Conservation (phyloP, 2,113 vertebrate species). For the Myrmophylax atrothorax region DNA sequence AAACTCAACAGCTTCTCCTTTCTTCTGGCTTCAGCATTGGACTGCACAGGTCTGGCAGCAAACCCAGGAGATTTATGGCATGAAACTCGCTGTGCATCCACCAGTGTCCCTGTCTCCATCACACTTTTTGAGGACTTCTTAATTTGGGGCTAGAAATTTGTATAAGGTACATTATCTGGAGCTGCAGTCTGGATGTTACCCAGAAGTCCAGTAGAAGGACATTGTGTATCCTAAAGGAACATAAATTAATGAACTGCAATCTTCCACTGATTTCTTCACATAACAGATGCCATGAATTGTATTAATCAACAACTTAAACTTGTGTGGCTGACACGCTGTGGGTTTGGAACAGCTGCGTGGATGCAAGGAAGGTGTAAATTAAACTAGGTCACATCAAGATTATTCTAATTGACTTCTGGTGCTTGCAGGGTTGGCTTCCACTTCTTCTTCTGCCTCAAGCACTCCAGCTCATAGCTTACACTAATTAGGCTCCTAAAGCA, state of each 20-base stretch:
- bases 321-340: fast-evolving
- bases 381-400: background rate
- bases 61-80: background rate
- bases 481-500: background rate
- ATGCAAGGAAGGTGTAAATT: constrained; percentile 10
- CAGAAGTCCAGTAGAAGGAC: background rate
- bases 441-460: background rate
- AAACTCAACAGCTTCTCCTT: background rate
- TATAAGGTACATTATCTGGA: fast-evolving
- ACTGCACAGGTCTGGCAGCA: background rate
- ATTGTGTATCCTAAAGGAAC: background rate
- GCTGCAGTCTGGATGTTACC: background rate
- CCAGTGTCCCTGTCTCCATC: fast-evolving
- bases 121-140: background rate
- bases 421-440: background rate
- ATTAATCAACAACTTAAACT: background rate
- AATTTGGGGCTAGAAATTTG: background rate
- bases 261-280: background rate
- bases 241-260: background rate
- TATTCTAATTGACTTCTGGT: background rate
- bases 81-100: background rate
- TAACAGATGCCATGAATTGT: background rate
- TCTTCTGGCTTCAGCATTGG: background rate
- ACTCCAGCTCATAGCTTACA: background rate
- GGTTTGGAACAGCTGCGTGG: background rate